Base-by-base conservation (phyloP, 2,113 vertebrate species). In the Smithornis capensis region DNA sequence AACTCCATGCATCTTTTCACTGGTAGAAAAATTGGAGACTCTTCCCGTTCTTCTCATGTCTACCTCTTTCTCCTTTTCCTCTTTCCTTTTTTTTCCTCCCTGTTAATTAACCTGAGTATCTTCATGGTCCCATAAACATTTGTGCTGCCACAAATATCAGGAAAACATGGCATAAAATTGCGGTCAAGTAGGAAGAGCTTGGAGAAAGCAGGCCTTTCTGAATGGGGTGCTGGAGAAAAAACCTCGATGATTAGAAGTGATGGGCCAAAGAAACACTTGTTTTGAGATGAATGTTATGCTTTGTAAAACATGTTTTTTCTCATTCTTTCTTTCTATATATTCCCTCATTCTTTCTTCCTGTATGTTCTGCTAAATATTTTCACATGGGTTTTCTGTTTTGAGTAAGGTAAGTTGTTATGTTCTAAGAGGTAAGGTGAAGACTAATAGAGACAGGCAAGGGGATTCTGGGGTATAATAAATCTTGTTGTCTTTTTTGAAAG, bases 1-100 rank as follows among this genome's bases (percentile, higher is more conserved):
- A 85, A 40, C 14, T 79, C 65, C 25, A 49, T 56, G 29, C 2
- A 73, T 40, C 7, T 90, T 89, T 82, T 74, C 25, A 69, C 35
- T 50, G 35, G 18, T 37, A 88, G 25, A 16, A 65, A 44, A 71
- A 37, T 68, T 76, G 79, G 31, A 57, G 14, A 74, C 35, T 18
- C 22, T 71, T 92, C 19, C 6, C 4, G 23, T 90, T 87, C 23
- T 42, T 60, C 22, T 82, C 11, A 15, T 37, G 16, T n/a, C n/a
- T 76, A 15, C 8, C 5, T 28, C 7, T 71, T 87, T 17, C 1
- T 1, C 3, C 5, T 77, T 85, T n/a, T 8, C 14, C 3, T 1
- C 4, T 18, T 55, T n/a, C 3, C 0, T 57, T 53, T 15, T 59
- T 27, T 33, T 38, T 75, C 13, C 44, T 23, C 2, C 16, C 13